Percentiles rank a stretch among this genome's conserved stretches.
phyloP scores from a whole-genome alignment of 2,888 invertebrate species.

The Acronicta aceris region DNA sequence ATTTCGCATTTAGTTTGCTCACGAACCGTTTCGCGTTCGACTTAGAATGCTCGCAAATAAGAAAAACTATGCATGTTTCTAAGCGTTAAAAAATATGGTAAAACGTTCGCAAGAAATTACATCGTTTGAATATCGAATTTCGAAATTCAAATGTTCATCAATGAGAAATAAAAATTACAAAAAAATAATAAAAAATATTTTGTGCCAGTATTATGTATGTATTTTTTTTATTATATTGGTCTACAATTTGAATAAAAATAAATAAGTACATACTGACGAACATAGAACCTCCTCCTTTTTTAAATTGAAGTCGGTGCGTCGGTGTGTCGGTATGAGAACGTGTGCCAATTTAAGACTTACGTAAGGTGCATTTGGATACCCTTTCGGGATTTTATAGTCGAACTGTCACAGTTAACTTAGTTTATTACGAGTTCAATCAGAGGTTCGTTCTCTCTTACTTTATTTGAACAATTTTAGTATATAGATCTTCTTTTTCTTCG shows the following conservation, averaged over 20 bases:
- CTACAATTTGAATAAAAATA: background rate
- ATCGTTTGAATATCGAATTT: too few relatives aligned
- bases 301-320: too few relatives aligned
- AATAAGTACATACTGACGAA: too few relatives aligned
- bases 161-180: too few relatives aligned
- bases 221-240: background rate
- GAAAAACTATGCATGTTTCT: conserved; percentile 14
- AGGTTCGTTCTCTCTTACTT: conserved; percentile 19
- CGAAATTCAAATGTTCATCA: too few relatives aligned
- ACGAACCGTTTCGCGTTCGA: conserved; percentile 14
- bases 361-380: conserved; percentile 19
- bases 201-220: conserved; percentile 4
- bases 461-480: conserved; percentile 12
- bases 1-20: conserved; percentile 42
- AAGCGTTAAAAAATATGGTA: too few relatives aligned
- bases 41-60: conserved; percentile 26
- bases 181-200: background rate
- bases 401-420: conserved; percentile 24
- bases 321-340: conserved; percentile 9
- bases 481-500: conserved; percentile 14
- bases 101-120: too few relatives aligned
- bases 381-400: conserved; percentile 19
- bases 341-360: conserved; percentile 25
- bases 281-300: too few relatives aligned
- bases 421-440: conserved; percentile 39